Conservation (phyloP, 2,113 vertebrate species). For the Microtus ochrogaster region DNA sequence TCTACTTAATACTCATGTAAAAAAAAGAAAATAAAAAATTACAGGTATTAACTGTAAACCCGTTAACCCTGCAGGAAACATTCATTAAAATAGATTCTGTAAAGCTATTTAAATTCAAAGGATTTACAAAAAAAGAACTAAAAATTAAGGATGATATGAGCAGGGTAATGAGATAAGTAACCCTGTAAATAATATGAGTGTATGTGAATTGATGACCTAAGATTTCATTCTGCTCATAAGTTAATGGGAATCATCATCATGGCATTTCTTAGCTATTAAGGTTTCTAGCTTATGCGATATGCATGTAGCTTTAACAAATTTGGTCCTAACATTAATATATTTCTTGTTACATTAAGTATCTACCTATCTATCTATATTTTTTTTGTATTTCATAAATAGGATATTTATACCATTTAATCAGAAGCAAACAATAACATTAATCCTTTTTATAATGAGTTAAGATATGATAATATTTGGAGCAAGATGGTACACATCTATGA, state of each 20-base stretch:
- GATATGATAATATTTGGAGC: not conserved
- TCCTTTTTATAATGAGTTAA: not conserved
- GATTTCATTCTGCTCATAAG: not conserved
- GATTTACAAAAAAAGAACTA: not conserved
- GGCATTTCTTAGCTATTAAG: not conserved
- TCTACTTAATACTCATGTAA: not conserved
- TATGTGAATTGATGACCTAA: not conserved
- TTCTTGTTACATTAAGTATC: not conserved
- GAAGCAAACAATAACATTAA: not conserved
- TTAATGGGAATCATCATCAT: not conserved
- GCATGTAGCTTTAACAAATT: not conserved
- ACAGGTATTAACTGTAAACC: not conserved
- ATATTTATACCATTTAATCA: not conserved
- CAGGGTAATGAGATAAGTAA: not conserved
- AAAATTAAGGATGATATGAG: not conserved
- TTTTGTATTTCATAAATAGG: not conserved
- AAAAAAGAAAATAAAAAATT: not conserved
- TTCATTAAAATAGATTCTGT: not conserved
- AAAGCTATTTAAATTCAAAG: not conserved
- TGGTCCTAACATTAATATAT: not conserved
- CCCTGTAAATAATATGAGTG: not conserved
- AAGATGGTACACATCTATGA: fast-evolving
- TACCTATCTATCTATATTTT: not conserved
- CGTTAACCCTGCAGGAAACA: not conserved
- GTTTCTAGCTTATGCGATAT: not conserved